Base-by-base conservation (phyloP, 1,140 invertebrate genomes). In the Drosophila sp. region DNA sequence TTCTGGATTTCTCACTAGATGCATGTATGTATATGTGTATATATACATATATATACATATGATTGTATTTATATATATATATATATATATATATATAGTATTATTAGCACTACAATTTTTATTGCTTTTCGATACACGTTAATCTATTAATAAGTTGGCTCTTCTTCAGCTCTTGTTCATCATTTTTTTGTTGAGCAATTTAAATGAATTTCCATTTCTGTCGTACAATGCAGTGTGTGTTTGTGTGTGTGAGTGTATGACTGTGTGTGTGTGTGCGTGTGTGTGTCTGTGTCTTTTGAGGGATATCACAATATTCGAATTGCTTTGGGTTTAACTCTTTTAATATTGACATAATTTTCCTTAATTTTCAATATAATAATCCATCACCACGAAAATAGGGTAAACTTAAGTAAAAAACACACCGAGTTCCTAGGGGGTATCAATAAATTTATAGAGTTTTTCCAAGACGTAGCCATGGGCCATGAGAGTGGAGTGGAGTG, bases 41-140 rank as follows among this genome's bases (percentile, higher is more conserved):
- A 4, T 65, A 11, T 66, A 29, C 61, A 54, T 73, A 66, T 40
- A 58, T 60, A 66, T 61, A 69, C 66, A 61, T 70, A 60, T 66
- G 27, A 17, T 17, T 17, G 17, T 17, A 17, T 17, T 17, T 50
- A 66, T 75, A 60, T 80, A 27, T 41, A 41, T 41, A 7, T 41
- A 41, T 41, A 17, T 41, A 17, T 41, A 60, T 64, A 72, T 72
- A 56, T 69, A 62, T 70, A 30, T 57, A 65, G 70, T 64, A 72
- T 70, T 69, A 54, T 89, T 85, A 91, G 71, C 81, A 90, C 80
- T 91, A 91, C 90, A 76, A 76, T 58, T 58, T 91, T 91, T 91
- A 91, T 91, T 91, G 90, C 90, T 91, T 91, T 78, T 91, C 71
- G 90, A 91, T 91, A 91, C 90, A 87, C 90, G 90, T 83, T 79